A percentile compares a stretch with the other conserved stretches of the same genome.
Evolutionary conservation across 2,888 invertebrate species (phyloP).

Genomic region (Drosophila prolongata): DNA sequence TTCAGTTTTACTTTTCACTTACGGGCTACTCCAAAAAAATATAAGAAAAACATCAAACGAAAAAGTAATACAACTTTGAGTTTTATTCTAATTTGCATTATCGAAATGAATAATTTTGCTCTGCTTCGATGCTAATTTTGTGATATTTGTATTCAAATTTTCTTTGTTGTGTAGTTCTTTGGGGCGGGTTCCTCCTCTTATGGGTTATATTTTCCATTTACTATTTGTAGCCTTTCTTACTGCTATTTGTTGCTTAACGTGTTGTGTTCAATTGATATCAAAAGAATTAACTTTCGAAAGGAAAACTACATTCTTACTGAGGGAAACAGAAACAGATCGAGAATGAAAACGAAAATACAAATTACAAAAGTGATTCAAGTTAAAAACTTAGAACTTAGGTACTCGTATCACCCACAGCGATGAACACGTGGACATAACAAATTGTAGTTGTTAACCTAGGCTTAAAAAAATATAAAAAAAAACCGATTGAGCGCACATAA

Average conservation of each 20-base stretch:
- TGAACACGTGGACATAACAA: constrained; percentile 72
- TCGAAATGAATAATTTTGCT: constrained; percentile 54
- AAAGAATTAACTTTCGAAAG: constrained; percentile 29
- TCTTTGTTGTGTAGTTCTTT: constrained; percentile 41
- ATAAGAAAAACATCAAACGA: constrained; percentile 49
- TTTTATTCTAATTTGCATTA: constrained; percentile 61
- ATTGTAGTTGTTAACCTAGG: constrained; percentile 72
- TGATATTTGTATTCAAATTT: constrained; percentile 73
- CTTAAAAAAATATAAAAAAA: constrained; percentile 31
- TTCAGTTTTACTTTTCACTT: constrained; percentile 60
- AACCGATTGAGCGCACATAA: constrained; percentile 45
- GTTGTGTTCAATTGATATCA: constrained; percentile 74
- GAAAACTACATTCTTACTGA: constrained; percentile 59
- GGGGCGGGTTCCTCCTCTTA: constrained; percentile 20
- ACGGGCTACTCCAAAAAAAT: constrained; percentile 58
- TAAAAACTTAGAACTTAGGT: constrained; percentile 76
- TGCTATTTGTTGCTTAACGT: constrained; percentile 67
- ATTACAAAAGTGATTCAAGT: constrained; percentile 76
- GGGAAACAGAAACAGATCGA: constrained; percentile 20
- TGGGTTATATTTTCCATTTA: constrained; percentile 25
- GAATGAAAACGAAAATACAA: constrained; percentile 56
- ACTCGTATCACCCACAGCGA: constrained; percentile 70
- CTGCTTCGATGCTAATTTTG: constrained; percentile 77
- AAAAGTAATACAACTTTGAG: constrained; percentile 69
- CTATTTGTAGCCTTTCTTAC: constrained; percentile 59